These are phyloP conservation scores for Coccyzus lansbergi DNA, from an alignment of 2,797 vertebrate species.

Conservation along the genomic window DNA sequence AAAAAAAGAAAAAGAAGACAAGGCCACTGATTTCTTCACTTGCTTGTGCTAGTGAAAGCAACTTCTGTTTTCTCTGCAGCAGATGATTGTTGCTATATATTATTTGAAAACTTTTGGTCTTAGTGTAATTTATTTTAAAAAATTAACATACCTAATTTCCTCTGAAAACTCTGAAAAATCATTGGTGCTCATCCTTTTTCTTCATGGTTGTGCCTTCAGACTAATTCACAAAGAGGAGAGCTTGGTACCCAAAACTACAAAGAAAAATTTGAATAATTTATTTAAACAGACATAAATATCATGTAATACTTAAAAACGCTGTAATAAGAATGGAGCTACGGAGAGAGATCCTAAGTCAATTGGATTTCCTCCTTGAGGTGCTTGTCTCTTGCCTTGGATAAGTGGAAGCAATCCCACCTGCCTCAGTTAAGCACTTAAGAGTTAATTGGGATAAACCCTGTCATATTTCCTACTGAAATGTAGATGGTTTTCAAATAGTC, in stretches of 20 bases:
- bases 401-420: neutral
- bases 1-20: neutral
- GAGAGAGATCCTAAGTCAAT: neutral
- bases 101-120: neutral
- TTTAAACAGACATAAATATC: conserved; percentile 15
- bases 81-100: neutral
- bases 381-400: neutral
- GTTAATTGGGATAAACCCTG: neutral
- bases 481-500: neutral
- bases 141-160: neutral
- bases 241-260: neutral
- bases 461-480: neutral
- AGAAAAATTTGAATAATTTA: conserved; percentile 12
- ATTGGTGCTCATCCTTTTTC: neutral
- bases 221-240: neutral
- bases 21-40: neutral
- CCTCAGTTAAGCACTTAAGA: neutral
- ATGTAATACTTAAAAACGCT: neutral
- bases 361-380: neutral
- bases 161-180: neutral
- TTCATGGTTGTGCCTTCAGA: neutral
- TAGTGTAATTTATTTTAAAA: neutral
- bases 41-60: neutral
- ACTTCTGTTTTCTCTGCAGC: neutral
- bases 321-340: neutral